phyloP scores from a whole-genome alignment of 2,888 invertebrate species.

The Apeira syringaria region DNA sequence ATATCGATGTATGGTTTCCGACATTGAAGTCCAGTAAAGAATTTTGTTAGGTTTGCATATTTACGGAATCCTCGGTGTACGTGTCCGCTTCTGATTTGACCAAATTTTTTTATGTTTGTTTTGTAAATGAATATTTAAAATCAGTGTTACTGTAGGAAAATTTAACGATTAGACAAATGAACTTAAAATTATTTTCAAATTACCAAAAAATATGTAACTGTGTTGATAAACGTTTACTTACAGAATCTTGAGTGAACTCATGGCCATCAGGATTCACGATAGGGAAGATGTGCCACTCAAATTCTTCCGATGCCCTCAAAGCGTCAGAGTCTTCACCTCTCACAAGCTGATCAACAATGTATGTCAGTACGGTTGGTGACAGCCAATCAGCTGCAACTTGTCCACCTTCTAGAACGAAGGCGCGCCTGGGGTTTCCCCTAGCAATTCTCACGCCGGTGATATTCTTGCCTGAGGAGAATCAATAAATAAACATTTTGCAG shows the following conservation, averaged over 20 bases:
- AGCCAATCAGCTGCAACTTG: conserved; percentile 92
- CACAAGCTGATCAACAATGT: conserved; percentile 84
- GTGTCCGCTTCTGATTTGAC: too few relatives aligned
- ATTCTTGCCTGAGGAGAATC: conserved; percentile 58
- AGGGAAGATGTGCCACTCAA: conserved; percentile 90
- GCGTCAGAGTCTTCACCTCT: conserved; percentile 77
- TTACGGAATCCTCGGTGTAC: too few relatives aligned
- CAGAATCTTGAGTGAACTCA: conserved; percentile 85
- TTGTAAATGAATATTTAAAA: too few relatives aligned
- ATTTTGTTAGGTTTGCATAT: too few relatives aligned
- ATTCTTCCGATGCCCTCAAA: conserved; percentile 73
- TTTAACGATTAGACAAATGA: too few relatives aligned
- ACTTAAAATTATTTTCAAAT: too few relatives aligned
- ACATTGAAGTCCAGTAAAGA: too few relatives aligned
- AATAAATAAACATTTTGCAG: background rate
- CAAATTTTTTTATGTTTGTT: too few relatives aligned
- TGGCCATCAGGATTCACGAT: conserved; percentile 91
- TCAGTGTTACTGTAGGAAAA: too few relatives aligned
- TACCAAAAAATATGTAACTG: too few relatives aligned
- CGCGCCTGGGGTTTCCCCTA: conserved; percentile 47
- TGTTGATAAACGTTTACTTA: conserved; percentile 41
- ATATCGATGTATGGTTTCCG: too few relatives aligned
- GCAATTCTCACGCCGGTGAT: conserved; percentile 75
- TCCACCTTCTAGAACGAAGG: conserved; percentile 70
- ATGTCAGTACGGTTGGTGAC: conserved; percentile 85